Evolutionary conservation across 2,888 invertebrate genomes (phyloP), one percentile per base, ranked within the genome.

Genomic region (Muscina levida): DNA sequence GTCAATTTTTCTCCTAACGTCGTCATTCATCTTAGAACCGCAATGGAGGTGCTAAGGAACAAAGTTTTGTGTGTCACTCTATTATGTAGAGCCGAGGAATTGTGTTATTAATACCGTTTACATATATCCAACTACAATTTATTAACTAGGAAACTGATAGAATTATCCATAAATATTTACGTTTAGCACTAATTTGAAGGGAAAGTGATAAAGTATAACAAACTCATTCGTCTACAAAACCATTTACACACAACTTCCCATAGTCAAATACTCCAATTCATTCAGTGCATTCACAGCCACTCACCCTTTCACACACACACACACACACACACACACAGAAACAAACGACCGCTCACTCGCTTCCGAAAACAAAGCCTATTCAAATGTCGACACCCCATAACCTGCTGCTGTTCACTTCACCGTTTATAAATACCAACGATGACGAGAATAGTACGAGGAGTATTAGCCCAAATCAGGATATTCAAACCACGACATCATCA

Each of bases 281-380:
- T 62, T 66, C 65, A 19, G 17, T 15, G 26, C 26, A 44, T 44
- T 57, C 39, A 46, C 15, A 13, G 8, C 3, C 31, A 46, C 31
- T 31, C 31, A 31, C 44, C 57, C 56, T 31, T 24, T 46, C 57
- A 51, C 48, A 48, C 24, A 66, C 13, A 15, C 13, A 8, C 37
- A 44, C 39, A 31, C 48, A 10, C 19, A n/a, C n/a, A n/a, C n/a
- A n/a, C 46, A 66, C 48, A 10, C 11, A 13, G 22, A 31, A n/a
- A n/a, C n/a, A 10, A 24, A n/a, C n/a, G n/a, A n/a, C n/a, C n/a
- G n/a, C 11, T 57, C 46, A 72, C 17, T 65, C n/a, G n/a, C n/a
- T n/a, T n/a, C n/a, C n/a, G 46, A 76, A 79, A 79, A 74, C 79
- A 77, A 79, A 82, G 71, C 65, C 72, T 72, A 79, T 73, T 59